Percentiles rank a stretch among this genome's conserved stretches.
Evolutionary conservation across 2,888 invertebrate species (phyloP).

Genomic region (Nasonovia ribisnigri): DNA sequence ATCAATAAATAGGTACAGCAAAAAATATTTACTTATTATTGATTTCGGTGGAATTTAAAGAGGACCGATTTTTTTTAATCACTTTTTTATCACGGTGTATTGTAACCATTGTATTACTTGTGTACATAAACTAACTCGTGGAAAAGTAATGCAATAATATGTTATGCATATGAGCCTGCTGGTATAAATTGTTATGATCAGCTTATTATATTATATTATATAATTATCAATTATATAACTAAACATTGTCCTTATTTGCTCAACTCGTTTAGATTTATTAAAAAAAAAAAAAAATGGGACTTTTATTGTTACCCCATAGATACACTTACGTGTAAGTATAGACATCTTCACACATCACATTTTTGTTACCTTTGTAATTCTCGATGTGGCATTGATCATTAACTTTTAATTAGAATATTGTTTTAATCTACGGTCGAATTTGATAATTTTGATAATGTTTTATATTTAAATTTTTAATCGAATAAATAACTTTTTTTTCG

Average conservation of each 20-base stretch:
- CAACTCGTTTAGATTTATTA: too few species aligned
- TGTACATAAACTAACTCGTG: not conserved
- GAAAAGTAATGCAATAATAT: not conserved
- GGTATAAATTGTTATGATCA: too few species aligned
- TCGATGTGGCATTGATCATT: not conserved
- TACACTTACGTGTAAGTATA: not conserved
- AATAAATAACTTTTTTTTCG: not conserved
- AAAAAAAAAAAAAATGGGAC: too few species aligned
- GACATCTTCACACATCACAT: not conserved
- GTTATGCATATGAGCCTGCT: not conserved
- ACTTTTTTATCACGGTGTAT: not conserved
- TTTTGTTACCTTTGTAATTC: not conserved
- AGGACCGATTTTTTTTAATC: not conserved
- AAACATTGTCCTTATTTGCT: too few species aligned
- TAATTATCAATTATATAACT: not conserved
- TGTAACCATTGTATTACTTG: not conserved
- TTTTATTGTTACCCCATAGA: too few species aligned
- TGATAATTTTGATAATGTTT: not conserved
- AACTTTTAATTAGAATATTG: not conserved
- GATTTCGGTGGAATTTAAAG: not conserved
- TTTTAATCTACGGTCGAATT: not conserved
- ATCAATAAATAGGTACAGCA: not conserved
- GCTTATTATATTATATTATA: not conserved
- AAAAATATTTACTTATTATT: not conserved
- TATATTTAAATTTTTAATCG: not conserved